Evolutionary conservation across 64 coral and sea anemone genomes (phyloP).

Genomic region (Astreopora myriophthalma): DNA sequence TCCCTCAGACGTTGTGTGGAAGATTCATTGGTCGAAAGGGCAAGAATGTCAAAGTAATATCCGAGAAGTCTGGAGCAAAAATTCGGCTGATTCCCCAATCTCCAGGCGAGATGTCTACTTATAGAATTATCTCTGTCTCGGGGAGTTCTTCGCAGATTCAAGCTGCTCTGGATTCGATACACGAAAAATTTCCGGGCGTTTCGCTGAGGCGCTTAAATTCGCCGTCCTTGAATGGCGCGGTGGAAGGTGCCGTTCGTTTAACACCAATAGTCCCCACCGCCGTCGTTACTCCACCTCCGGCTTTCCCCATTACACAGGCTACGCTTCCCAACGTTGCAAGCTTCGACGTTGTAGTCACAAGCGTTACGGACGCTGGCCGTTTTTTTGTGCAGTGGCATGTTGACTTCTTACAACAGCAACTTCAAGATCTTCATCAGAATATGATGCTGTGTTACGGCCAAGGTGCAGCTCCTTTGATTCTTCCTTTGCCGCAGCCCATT

Average conservation of each 20-base stretch:
- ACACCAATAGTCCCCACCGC: conserved; percentile 10
- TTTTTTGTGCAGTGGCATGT: conserved; percentile 91
- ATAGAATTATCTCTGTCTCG: conserved; percentile 90
- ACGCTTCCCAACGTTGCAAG: conserved; percentile 74
- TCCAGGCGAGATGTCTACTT: conserved; percentile 82
- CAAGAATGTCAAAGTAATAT: conserved; percentile 93
- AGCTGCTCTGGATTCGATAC: conserved; percentile 79
- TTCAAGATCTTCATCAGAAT: conserved; percentile 90
- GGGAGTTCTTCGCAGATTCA: conserved; percentile 75
- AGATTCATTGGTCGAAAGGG: conserved; percentile 95
- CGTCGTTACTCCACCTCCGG: conserved; percentile 13
- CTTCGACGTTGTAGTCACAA: conserved; percentile 92
- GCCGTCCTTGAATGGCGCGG: background rate
- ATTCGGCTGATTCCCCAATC: conserved; percentile 96
- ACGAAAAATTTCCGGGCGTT: conserved; percentile 90
- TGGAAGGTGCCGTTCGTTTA: background rate
- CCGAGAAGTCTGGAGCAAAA: conserved; percentile 91
- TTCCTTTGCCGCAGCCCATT: conserved; percentile 78
- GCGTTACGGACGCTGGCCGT: conserved; percentile 82
- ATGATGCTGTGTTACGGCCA: conserved; percentile 94
- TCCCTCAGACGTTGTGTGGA: conserved; percentile 95
- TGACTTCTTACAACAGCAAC: conserved; percentile 66
- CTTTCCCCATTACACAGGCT: conserved; percentile 53
- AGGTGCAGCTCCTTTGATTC: conserved; percentile 28
- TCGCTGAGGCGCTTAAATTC: conserved; percentile 83